These are phyloP conservation scores for Holcopasites calliopsidis DNA, from an alignment of 1,140 invertebrate species.

Conservation along the genomic window DNA sequence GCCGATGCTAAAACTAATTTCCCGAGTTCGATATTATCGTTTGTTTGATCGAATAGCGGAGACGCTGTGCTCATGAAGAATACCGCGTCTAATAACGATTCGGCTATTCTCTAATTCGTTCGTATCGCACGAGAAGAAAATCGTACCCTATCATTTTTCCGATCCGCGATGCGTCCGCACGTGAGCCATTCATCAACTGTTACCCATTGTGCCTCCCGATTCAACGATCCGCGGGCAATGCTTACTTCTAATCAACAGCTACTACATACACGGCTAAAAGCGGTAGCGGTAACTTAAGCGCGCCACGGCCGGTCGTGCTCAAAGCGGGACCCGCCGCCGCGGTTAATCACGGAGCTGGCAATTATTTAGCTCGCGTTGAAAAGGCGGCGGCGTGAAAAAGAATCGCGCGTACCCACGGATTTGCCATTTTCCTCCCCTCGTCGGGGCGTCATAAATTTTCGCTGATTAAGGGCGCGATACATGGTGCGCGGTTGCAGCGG, in stretches of 20 bases:
- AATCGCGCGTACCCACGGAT: background rate
- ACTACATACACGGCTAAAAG: background rate
- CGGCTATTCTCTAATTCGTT: too few relatives aligned
- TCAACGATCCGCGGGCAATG: background rate
- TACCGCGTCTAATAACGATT: too few relatives aligned
- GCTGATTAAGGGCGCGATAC: slow-evolving; percentile 50
- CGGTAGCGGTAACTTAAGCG: background rate
- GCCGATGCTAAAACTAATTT: too few relatives aligned
- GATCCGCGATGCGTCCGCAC: background rate
- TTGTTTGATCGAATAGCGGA: too few relatives aligned
- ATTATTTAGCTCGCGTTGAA: slow-evolving; percentile 17
- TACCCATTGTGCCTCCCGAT: background rate
- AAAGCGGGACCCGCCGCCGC: background rate
- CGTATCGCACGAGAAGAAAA: background rate
- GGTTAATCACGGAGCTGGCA: slow-evolving; percentile 4
- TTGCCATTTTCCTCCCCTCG: slow-evolving; percentile 6
- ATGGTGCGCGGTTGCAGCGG: slow-evolving; percentile 18
- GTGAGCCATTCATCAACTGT: background rate
- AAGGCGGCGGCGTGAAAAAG: background rate
- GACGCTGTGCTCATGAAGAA: too few relatives aligned
- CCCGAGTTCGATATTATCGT: too few relatives aligned
- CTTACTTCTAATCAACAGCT: slow-evolving; percentile 8
- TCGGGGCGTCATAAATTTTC: slow-evolving; percentile 28
- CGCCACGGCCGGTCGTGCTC: background rate
- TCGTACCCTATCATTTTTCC: background rate